phyloP scores from a whole-genome alignment of 1,140 invertebrate genomes.

The Microplitis demolitor region DNA sequence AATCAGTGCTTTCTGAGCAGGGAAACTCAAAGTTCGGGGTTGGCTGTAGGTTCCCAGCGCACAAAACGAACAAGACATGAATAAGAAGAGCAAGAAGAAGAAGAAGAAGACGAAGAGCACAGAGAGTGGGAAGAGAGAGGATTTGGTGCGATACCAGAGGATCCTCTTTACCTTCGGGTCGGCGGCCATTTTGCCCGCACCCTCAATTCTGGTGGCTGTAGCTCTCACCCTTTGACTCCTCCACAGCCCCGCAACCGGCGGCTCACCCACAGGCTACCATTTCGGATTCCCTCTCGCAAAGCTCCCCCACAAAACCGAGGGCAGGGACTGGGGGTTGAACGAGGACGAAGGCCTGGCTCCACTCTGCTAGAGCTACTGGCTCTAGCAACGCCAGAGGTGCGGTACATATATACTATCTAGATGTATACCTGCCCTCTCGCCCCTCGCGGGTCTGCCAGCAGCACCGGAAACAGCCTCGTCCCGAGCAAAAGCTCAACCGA shows the following conservation, averaged over 20 bases:
- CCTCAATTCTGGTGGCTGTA: constrained; percentile 26
- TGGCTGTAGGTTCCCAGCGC: not conserved
- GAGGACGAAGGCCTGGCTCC: constrained; percentile 49
- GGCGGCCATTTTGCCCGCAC: constrained; percentile 54
- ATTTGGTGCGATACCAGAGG: constrained; percentile 44
- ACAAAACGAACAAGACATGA: too few species aligned
- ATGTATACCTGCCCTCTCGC: constrained; percentile 52
- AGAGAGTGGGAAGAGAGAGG: constrained; percentile 23
- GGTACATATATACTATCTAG: constrained; percentile 47
- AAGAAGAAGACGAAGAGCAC: not conserved
- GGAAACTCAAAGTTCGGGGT: constrained; percentile 3
- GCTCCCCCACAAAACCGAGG: constrained; percentile 30
- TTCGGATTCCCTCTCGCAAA: constrained; percentile 31
- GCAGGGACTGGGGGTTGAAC: constrained; percentile 39
- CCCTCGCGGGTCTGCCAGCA: constrained; percentile 37
- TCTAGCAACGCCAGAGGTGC: constrained; percentile 25
- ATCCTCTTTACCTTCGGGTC: constrained; percentile 43
- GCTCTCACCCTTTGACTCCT: constrained; percentile 17
- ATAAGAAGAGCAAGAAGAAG: too few species aligned
- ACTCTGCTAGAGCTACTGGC: too few species aligned
- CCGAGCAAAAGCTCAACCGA: constrained; percentile 49
- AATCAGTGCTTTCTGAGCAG: constrained; percentile 5
- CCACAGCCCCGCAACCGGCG: not conserved
- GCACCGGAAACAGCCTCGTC: constrained; percentile 56
- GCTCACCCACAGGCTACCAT: constrained; percentile 13